Conservation (phyloP, 2,888 invertebrate species). For the Dugesia japonica region DNA sequence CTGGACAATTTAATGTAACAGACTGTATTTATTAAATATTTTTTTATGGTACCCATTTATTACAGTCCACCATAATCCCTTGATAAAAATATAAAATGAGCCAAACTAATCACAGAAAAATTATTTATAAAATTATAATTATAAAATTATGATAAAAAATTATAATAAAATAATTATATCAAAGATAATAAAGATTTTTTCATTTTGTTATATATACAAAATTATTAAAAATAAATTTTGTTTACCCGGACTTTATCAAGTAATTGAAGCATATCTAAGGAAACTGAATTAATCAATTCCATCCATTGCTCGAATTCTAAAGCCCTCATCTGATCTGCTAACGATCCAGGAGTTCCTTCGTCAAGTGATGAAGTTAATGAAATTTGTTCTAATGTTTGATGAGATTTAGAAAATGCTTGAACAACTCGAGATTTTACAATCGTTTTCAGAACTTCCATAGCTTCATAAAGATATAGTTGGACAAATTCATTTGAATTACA, state of each 20-base stretch:
- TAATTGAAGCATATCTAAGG: conserved; percentile 52
- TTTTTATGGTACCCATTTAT: too few species aligned
- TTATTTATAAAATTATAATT: too few species aligned
- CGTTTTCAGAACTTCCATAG: conserved; percentile 69
- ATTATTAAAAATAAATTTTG: too few species aligned
- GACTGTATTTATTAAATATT: too few species aligned
- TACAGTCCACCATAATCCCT: too few species aligned
- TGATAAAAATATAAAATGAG: too few species aligned
- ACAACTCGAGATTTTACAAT: conserved; percentile 61
- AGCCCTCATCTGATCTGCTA: conserved; percentile 54
- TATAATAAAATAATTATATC: too few species aligned
- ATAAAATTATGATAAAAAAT: too few species aligned
- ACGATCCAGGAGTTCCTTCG: conserved; percentile 35
- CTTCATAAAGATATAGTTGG: conserved; percentile 59
- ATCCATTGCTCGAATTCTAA: conserved; percentile 60
- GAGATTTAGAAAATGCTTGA: neutral
- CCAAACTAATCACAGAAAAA: too few species aligned
- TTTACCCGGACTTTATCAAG: conserved; percentile 15
- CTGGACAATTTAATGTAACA: too few species aligned
- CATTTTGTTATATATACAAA: too few species aligned
- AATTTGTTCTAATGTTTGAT: neutral
- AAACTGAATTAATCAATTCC: conserved; percentile 56
- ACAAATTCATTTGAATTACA: conserved; percentile 54
- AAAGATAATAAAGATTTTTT: too few species aligned
- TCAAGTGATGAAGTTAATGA: neutral